Evolutionary conservation across 1,140 invertebrate species (phyloP).

Genomic region (Harpegnathos saltator): DNA sequence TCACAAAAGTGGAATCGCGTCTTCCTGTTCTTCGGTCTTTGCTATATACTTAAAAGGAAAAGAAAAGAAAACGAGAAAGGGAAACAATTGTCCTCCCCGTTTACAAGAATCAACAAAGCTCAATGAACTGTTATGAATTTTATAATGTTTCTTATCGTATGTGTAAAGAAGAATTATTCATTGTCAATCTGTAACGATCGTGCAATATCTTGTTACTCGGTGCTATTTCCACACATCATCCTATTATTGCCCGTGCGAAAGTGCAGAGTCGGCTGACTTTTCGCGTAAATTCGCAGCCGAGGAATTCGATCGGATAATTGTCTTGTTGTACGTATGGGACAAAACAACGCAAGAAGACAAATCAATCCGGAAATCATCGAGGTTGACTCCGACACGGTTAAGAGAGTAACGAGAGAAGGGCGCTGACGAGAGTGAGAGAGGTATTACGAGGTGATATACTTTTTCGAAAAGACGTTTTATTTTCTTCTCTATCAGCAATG

Average conservation of each 20-base stretch:
- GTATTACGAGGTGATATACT: conserved; percentile 32
- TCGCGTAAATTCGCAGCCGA: too few relatives aligned
- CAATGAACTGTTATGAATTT: background rate
- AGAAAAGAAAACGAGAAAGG: background rate
- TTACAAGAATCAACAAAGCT: background rate
- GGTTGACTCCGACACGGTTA: too few relatives aligned
- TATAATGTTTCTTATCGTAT: background rate
- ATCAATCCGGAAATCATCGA: too few relatives aligned
- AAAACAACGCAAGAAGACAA: too few relatives aligned
- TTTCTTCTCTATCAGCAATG: conserved; percentile 72
- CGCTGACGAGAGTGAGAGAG: background rate
- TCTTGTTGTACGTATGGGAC: too few relatives aligned
- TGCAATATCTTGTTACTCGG: too few relatives aligned
- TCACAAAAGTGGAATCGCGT: conserved; percentile 15
- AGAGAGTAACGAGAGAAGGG: background rate
- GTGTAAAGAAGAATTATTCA: background rate
- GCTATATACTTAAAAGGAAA: background rate
- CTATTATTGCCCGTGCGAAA: too few relatives aligned
- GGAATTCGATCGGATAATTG: too few relatives aligned
- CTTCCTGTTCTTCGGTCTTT: conserved; percentile 21
- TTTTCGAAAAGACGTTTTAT: conserved; percentile 67
- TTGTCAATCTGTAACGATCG: background rate
- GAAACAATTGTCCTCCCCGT: background rate
- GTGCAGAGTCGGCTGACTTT: too few relatives aligned
- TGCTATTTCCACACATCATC: too few relatives aligned